Percentiles rank a stretch among this genome's conserved stretches.
Conservation (phyloP, 1,140 invertebrate genomes). For the Conus betulinus region DNA sequence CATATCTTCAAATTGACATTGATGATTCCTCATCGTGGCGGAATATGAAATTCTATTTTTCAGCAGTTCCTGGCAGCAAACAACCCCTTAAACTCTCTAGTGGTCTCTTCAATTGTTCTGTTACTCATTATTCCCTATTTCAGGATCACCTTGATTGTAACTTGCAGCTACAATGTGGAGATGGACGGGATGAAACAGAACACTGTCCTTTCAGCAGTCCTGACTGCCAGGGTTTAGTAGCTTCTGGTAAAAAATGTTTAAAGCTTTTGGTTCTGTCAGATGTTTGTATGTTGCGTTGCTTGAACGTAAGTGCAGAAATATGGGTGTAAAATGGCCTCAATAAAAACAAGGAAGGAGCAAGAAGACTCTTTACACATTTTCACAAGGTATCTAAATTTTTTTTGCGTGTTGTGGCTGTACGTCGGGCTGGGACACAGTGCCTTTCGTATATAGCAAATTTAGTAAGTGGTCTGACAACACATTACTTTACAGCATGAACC, state of each 20-base stretch:
- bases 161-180: neutral
- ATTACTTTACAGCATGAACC: neutral
- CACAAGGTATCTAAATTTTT: neutral
- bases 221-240: neutral
- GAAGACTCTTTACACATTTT: neutral
- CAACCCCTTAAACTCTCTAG: neutral
- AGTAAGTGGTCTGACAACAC: neutral
- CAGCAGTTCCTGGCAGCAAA: neutral
- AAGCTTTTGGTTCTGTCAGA: neutral
- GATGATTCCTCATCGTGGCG: no score
- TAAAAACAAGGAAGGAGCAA: neutral
- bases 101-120: neutral
- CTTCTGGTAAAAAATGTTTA: neutral
- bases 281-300: neutral
- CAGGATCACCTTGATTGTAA: neutral
- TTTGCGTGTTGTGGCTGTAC: neutral
- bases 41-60: no score
- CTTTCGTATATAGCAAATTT: neutral
- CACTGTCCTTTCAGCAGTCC: neutral
- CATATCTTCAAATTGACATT: no score
- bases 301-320: neutral
- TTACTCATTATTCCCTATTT: neutral
- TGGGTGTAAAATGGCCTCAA: neutral
- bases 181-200: neutral
- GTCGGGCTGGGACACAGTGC: neutral